Evolutionary conservation across 1,140 invertebrate species (phyloP).

Genomic region (Fopius arisanus): DNA sequence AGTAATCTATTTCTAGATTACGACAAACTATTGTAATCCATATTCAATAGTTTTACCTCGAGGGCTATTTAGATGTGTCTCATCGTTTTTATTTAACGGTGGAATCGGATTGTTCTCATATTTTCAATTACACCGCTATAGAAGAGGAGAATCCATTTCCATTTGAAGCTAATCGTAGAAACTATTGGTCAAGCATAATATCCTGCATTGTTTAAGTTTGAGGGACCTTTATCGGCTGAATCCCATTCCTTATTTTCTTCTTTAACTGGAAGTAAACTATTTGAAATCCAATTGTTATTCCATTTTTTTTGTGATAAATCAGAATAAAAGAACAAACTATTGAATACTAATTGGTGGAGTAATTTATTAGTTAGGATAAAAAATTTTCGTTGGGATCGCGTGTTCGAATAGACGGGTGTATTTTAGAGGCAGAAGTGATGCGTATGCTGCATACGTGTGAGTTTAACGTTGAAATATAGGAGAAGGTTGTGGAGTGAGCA

Average conservation of each 20-base stretch:
- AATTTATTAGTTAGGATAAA: too few species aligned
- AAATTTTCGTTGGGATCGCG: constrained; percentile 10
- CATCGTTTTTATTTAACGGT: background rate
- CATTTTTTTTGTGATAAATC: background rate
- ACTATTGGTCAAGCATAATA: too few species aligned
- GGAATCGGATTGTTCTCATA: too few species aligned
- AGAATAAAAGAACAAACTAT: background rate
- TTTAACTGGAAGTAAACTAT: too few species aligned
- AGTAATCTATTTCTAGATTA: background rate
- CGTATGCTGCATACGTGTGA: background rate
- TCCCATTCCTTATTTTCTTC: too few species aligned
- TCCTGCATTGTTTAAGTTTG: too few species aligned
- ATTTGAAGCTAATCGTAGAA: too few species aligned
- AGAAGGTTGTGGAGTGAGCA: constrained; percentile 17
- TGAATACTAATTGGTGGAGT: background rate
- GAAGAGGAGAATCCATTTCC: too few species aligned
- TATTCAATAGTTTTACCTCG: background rate
- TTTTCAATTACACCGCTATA: too few species aligned
- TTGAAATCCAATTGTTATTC: background rate
- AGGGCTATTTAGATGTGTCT: background rate
- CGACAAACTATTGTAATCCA: background rate
- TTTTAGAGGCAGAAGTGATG: constrained; percentile 37
- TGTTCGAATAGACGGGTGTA: constrained; percentile 50
- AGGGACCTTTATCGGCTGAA: too few species aligned
- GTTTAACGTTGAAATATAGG: background rate